Evolutionary conservation across 2,113 vertebrate genomes (phyloP).

Genomic region (Struthidea cinerea): DNA sequence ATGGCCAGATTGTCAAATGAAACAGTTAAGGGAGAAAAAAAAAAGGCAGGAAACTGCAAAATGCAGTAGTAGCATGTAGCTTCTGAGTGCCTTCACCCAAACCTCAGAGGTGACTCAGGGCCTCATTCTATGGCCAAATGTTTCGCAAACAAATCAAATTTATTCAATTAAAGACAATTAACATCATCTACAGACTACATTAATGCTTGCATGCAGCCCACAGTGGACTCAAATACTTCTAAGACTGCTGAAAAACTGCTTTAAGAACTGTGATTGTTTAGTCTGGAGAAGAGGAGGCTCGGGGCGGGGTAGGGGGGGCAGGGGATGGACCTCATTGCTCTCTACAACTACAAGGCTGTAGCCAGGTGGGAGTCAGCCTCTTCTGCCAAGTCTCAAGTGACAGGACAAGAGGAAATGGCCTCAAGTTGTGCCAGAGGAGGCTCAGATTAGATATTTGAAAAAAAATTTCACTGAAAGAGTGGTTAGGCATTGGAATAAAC

Average conservation of each 20-base stretch:
- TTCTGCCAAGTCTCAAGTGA: not conserved
- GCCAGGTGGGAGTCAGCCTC: not conserved
- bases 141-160: not conserved
- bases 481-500: not conserved
- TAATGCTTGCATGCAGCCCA: not conserved
- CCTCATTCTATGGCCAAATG: not conserved
- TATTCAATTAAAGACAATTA: not conserved
- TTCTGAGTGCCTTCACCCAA: fast-evolving
- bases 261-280: not conserved
- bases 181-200: not conserved
- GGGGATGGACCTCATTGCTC: not conserved
- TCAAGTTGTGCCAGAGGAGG: not conserved
- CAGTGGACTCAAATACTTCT: not conserved
- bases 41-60: not conserved
- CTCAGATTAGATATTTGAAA: not conserved
- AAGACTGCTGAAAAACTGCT: not conserved
- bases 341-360: not conserved
- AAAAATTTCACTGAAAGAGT: not conserved
- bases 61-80: not conserved
- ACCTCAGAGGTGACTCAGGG: not conserved
- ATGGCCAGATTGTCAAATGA: not conserved
- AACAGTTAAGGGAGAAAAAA: not conserved
- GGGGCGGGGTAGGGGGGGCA: no score
- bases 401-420: not conserved
- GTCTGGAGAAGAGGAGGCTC: not conserved